phyloP scores from a whole-genome alignment of 2,888 invertebrate species.

The Mythimna lalbum region DNA sequence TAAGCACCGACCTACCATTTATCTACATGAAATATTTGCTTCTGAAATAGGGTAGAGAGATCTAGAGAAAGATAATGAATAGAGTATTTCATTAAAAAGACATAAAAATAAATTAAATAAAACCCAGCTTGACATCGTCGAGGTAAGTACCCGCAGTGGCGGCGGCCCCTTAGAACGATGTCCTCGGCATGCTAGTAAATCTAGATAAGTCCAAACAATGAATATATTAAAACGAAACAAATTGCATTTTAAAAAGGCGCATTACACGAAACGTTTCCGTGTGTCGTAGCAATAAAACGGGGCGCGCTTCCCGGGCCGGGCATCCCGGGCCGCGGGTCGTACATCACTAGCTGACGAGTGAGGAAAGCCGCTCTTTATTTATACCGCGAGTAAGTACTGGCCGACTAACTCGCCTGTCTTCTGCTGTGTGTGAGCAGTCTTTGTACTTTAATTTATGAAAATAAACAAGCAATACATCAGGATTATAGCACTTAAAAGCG shows the following conservation, averaged over 20 bases:
- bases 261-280: constrained; percentile 65
- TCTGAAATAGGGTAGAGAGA: constrained; percentile 10
- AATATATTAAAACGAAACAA: constrained; percentile 67
- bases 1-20: not conserved
- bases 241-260: constrained; percentile 65
- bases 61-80: constrained; percentile 7
- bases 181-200: constrained; percentile 57
- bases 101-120: constrained; percentile 34
- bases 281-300: constrained; percentile 65
- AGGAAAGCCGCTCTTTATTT: constrained; percentile 62
- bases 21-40: constrained; percentile 8
- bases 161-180: constrained; percentile 40
- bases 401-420: constrained; percentile 44
- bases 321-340: constrained; percentile 43
- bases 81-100: constrained; percentile 12
- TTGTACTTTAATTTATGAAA: constrained; percentile 47
- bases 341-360: constrained; percentile 67
- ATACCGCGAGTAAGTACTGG: constrained; percentile 52
- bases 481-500: constrained; percentile 46
- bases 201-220: constrained; percentile 66
- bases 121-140: constrained; percentile 21
- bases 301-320: constrained; percentile 55
- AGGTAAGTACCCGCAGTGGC: constrained; percentile 24
- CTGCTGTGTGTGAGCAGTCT: constrained; percentile 42
- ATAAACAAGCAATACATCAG: constrained; percentile 49